phyloP scores from a whole-genome alignment of 2,797 vertebrate genomes.

The Sebastes iracundus region DNA sequence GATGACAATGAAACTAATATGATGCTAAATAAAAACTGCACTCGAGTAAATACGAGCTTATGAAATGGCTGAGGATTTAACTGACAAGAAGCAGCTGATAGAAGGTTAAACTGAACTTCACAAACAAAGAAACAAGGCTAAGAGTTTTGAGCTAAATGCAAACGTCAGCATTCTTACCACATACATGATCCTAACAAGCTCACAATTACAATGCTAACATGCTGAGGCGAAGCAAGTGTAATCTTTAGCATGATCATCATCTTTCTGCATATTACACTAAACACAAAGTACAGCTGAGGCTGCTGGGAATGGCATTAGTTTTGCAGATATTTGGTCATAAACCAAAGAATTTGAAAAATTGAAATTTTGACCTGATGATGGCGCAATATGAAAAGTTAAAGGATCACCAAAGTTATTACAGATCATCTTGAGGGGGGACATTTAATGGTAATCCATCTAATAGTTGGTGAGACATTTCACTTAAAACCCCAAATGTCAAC shows the following conservation, averaged over 20 bases:
- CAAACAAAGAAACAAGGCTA: not conserved
- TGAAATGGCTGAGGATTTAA: not conserved
- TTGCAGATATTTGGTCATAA: not conserved
- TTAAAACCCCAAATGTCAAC: too few species aligned
- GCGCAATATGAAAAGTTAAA: not conserved
- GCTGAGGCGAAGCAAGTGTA: not conserved
- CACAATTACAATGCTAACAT: not conserved
- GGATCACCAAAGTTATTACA: not conserved
- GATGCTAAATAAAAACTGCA: conserved; percentile 1
- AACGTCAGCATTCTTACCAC: too few species aligned
- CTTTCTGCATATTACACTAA: not conserved
- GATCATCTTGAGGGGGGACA: not conserved
- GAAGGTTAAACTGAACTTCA: not conserved
- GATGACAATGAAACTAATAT: conserved; percentile 5
- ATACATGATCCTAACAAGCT: not conserved
- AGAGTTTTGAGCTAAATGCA: too few species aligned
- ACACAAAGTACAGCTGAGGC: not conserved
- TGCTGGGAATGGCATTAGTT: not conserved
- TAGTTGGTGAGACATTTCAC: not conserved
- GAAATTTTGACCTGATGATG: rapidly evolving
- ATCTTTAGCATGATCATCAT: not conserved
- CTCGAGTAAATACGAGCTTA: not conserved
- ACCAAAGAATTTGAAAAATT: not conserved
- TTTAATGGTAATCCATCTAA: not conserved
- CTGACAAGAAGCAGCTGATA: not conserved